phyloP scores from a whole-genome alignment of 1,140 invertebrate species.

The Planococcus citri region DNA sequence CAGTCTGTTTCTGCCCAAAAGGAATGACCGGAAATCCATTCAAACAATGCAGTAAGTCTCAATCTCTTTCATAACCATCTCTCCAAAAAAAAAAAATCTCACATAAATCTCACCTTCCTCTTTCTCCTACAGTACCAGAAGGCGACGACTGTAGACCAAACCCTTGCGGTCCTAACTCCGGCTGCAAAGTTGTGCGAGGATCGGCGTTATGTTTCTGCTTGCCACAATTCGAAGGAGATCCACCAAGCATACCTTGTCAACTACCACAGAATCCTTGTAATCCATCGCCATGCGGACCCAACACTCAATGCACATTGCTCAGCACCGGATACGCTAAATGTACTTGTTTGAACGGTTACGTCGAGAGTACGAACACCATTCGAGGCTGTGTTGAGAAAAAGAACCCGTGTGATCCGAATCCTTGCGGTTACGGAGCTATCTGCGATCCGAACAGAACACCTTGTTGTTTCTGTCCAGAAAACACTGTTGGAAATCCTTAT shows the following conservation, averaged over 20 bases:
- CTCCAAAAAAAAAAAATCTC: too few relatives aligned
- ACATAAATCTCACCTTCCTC: too few relatives aligned
- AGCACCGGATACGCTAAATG: constrained; percentile 76
- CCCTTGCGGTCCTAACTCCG: constrained; percentile 68
- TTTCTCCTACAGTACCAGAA: constrained; percentile 55
- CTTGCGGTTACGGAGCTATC: constrained; percentile 61
- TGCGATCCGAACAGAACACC: constrained; percentile 63
- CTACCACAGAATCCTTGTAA: constrained; percentile 63
- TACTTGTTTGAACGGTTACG: constrained; percentile 65
- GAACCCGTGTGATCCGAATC: constrained; percentile 68
- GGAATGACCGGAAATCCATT: constrained; percentile 83
- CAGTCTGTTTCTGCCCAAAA: constrained; percentile 78
- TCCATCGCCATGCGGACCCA: constrained; percentile 73
- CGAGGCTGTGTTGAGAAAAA: constrained; percentile 61
- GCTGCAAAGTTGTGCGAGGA: constrained; percentile 56
- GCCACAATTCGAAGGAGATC: constrained; percentile 76
- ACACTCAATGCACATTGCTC: constrained; percentile 67
- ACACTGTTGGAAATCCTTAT: constrained; percentile 63
- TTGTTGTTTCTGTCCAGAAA: constrained; percentile 66
- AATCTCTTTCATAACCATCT: too few relatives aligned
- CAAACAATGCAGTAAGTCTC: constrained; percentile 80
- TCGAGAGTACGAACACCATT: constrained; percentile 76
- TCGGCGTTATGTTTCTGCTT: constrained; percentile 69
- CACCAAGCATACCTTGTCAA: constrained; percentile 50
- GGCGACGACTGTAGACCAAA: constrained; percentile 71